Evolutionary conservation across 2,888 invertebrate genomes (phyloP).

Genomic region (Halictus quadricinctus): DNA sequence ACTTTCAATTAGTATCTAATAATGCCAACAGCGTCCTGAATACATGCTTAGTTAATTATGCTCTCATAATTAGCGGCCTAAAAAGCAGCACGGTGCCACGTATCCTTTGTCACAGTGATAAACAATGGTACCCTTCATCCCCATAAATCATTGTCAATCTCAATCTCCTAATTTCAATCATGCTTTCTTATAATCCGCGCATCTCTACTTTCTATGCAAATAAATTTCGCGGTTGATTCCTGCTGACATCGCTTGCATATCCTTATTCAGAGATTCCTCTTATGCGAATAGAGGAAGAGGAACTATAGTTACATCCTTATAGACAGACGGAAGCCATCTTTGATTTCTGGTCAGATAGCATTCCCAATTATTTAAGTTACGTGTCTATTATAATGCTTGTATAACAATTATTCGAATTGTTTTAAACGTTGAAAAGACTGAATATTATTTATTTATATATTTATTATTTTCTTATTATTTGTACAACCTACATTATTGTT

Average conservation of each 20-base stretch:
- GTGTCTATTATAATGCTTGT: neutral
- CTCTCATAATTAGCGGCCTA: constrained; percentile 29
- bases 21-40: neutral
- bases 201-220: constrained; percentile 23
- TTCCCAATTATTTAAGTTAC: constrained; percentile 21
- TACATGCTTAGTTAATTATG: constrained; percentile 9
- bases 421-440: no score
- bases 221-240: neutral
- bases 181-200: neutral
- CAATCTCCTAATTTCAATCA: constrained; percentile 27
- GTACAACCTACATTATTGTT: no score
- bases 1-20: constrained; percentile 31
- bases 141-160: constrained; percentile 27
- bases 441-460: no score
- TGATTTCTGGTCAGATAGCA: constrained; percentile 1
- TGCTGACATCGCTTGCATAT: neutral
- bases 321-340: neutral
- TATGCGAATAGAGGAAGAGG: neutral
- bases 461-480: no score
- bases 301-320: neutral
- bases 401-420: no score
- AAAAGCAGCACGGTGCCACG: constrained; percentile 4
- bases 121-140: constrained; percentile 27
- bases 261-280: neutral
- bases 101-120: neutral